Evolutionary conservation across 2,888 invertebrate species (phyloP).

Genomic region (Drosophila eohydei): DNA sequence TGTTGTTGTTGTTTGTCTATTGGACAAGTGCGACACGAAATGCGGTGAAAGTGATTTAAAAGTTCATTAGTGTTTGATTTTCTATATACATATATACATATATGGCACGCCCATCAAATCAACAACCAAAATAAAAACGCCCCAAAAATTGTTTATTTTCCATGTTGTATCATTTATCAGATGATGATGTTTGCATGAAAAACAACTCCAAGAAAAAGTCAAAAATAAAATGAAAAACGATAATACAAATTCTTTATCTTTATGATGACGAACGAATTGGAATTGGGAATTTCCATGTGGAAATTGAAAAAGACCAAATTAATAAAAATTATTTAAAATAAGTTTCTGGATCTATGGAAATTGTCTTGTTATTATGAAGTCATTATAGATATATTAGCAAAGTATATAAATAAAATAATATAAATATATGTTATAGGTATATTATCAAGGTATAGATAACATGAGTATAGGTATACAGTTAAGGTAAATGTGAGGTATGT

Average conservation of each 20-base stretch:
- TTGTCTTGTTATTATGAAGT: neutral
- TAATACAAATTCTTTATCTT: conserved; percentile 45
- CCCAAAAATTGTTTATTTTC: conserved; percentile 16
- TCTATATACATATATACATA: conserved; percentile 2
- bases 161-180: conserved; percentile 47
- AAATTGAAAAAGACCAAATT: neutral
- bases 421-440: too few relatives aligned
- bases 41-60: conserved; percentile 66
- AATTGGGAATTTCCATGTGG: conserved; percentile 29
- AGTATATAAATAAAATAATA: too few relatives aligned
- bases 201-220: neutral
- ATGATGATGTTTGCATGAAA: conserved; percentile 38
- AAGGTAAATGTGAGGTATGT: neutral
- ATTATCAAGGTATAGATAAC: neutral
- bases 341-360: neutral
- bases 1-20: conserved; percentile 24
- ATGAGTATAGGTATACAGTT: neutral
- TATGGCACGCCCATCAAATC: conserved; percentile 49
- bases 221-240: neutral
- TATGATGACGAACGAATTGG: conserved; percentile 34
- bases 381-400: neutral
- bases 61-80: conserved; percentile 65
- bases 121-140: conserved; percentile 31
- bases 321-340: neutral
- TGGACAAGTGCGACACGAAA: conserved; percentile 40